Conservation (phyloP, 2,797 vertebrate species). For the Poliocrania exsul region DNA sequence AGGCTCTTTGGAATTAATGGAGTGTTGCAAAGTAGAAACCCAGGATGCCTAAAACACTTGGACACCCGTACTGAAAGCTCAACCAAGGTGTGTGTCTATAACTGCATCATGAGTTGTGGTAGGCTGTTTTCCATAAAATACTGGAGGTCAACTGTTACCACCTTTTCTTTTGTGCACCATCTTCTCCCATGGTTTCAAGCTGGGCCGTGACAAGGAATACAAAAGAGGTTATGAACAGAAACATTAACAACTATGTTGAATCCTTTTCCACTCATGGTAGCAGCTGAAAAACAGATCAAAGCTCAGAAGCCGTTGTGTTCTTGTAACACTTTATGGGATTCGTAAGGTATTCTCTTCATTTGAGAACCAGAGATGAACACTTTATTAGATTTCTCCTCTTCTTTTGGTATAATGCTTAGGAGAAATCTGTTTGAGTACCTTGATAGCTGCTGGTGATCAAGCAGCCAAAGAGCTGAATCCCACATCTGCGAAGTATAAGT, state of each 20-base stretch:
- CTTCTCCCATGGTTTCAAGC: not conserved
- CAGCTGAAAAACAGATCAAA: conserved; percentile 62
- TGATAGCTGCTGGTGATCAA: conserved; percentile 25
- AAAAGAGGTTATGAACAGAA: conserved; percentile 11
- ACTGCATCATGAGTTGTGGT: not conserved
- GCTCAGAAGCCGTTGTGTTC: conserved; percentile 30
- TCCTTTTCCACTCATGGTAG: not conserved
- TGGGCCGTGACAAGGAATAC: not conserved
- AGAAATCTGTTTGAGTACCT: not conserved
- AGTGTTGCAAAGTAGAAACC: conserved; percentile 38
- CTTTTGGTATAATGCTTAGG: conserved; percentile 18
- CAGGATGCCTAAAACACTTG: conserved; percentile 11
- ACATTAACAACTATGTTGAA: not conserved
- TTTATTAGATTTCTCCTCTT: conserved; percentile 44
- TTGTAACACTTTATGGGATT: conserved; percentile 33
- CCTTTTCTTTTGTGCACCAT: not conserved
- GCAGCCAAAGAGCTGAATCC: conserved; percentile 11
- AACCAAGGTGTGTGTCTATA: not conserved
- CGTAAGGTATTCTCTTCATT: conserved; percentile 42
- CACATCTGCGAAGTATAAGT: not conserved
- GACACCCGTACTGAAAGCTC: not conserved
- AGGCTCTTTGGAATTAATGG: conserved; percentile 38
- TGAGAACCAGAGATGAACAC: conserved; percentile 39
- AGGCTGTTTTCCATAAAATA: not conserved
- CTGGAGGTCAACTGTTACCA: not conserved